Base-by-base conservation (phyloP, 2,797 vertebrate genomes). In the Schizopygopsis pylzovi region DNA sequence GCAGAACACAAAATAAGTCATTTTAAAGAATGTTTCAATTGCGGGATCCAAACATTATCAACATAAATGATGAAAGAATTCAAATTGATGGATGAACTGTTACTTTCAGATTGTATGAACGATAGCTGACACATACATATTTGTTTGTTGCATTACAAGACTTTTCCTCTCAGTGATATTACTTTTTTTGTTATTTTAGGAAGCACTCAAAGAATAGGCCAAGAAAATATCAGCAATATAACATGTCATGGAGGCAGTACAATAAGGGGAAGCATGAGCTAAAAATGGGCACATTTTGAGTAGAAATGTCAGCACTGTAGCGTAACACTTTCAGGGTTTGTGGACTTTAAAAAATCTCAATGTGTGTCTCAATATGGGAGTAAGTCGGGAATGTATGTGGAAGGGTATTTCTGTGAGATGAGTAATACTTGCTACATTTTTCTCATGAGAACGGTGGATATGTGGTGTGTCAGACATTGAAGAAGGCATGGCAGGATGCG, bases 401-500 rank as follows among this genome's bases (percentile, higher is more conserved):
- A 85, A 73, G 52, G 77, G 86, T 75, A 47, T 86, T 84, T 75
- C 68, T 70, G 37, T 75, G 67, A 67, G 82, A 77, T 79, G 71
- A 87, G 85, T 83, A 88, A 68, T 85, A 82, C 84, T 85, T 85
- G 78, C 76, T 79, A 70, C 89, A 59, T 86, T 87, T 93, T 95
- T 95, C 93, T 94, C 94, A 94, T 93, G 93, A 94, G 93, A 94
- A 93, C 90, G 91, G 90, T 90, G 91, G 91, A 94, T 93, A 94
- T 91, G 87, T 85, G 89, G 90, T 91, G 91, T 92, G 88, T 89
- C 81, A 90, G 79, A 85, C 61, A 87, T 93, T 92, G 92, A 89
- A 93, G 93, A 93, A 94, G 87, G 92, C 92, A 93, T 95, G 92
- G 91, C 94, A 95, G 95, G 95, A 96, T 94, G 94, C 90, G 78